Conservation (phyloP, 2,888 invertebrate genomes). For the Chaitophorus viminalis region DNA sequence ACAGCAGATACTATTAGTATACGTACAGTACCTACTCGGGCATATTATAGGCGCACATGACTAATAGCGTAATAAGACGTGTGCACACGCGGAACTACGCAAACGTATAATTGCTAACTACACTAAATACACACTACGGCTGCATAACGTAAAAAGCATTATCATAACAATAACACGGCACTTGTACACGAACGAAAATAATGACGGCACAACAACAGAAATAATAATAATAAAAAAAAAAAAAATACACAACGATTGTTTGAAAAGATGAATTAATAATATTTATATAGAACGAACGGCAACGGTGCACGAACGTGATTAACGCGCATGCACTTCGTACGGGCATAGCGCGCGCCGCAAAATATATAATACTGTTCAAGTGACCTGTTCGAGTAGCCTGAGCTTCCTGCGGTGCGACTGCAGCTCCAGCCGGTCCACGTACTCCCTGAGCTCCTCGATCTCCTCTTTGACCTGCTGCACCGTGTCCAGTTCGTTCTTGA, state of each 20-base stretch:
- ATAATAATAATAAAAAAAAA: neutral
- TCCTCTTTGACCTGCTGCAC: conserved; percentile 95
- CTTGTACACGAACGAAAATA: neutral
- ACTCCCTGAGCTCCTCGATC: conserved; percentile 91
- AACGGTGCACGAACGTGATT: neutral
- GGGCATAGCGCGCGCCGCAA: neutral
- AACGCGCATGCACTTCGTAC: neutral
- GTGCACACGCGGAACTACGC: no score
- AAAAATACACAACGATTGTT: no score
- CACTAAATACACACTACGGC: neutral
- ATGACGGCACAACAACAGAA: neutral
- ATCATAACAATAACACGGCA: neutral
- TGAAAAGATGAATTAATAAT: no score
- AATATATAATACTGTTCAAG: neutral
- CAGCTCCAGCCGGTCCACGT: conserved; percentile 91
- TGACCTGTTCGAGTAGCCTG: conserved; percentile 89
- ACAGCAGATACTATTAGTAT: no score
- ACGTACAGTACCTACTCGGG: no score
- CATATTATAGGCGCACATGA: no score
- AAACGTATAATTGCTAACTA: neutral
- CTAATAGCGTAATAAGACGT: no score
- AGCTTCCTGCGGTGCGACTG: conserved; percentile 90
- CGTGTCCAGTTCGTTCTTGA: conserved; percentile 92
- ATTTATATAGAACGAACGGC: no score
- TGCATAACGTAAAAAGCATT: no score